Conservation (phyloP, 2,797 vertebrate species). For the Mareca strepera region DNA sequence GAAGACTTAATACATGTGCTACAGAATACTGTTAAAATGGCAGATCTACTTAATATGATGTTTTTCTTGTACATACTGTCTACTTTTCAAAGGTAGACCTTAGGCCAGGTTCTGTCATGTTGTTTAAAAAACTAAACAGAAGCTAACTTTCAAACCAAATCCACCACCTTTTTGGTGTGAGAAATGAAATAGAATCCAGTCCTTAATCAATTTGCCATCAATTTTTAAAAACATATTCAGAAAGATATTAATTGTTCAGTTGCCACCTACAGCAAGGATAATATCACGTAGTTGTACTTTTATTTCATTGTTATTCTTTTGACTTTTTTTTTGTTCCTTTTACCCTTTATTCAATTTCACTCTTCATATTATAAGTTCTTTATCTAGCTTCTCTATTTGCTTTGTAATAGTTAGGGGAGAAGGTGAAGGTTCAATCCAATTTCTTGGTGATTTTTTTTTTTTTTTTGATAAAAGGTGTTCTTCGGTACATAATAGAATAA, state of each 20-base stretch:
- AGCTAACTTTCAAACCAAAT: not conserved
- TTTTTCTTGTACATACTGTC: not conserved
- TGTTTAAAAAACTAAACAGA: not conserved
- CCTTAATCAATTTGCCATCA: not conserved
- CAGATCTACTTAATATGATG: not conserved
- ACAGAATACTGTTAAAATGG: not conserved
- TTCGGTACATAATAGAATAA: conserved; percentile 45
- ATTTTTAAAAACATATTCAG: not conserved
- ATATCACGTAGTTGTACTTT: not conserved
- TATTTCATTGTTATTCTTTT: not conserved
- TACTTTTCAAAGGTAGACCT: not conserved
- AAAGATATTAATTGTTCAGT: not conserved
- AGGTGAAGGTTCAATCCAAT: conserved; percentile 52
- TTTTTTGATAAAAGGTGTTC: conserved; percentile 51
- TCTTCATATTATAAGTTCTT: not conserved
- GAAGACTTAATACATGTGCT: not conserved
- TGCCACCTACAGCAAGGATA: not conserved
- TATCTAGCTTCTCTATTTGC: conserved; percentile 19
- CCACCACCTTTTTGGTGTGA: not conserved
- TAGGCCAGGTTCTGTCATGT: not conserved
- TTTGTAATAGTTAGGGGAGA: not conserved
- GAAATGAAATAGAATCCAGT: not conserved
- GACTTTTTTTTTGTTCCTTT: not conserved
- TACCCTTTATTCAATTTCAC: not conserved
- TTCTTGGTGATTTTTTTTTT: conserved; percentile 4